Evolutionary conservation across 2,888 invertebrate genomes (phyloP), one percentile per base, ranked within the genome.

Genomic region (Tupiocoris notatus): DNA sequence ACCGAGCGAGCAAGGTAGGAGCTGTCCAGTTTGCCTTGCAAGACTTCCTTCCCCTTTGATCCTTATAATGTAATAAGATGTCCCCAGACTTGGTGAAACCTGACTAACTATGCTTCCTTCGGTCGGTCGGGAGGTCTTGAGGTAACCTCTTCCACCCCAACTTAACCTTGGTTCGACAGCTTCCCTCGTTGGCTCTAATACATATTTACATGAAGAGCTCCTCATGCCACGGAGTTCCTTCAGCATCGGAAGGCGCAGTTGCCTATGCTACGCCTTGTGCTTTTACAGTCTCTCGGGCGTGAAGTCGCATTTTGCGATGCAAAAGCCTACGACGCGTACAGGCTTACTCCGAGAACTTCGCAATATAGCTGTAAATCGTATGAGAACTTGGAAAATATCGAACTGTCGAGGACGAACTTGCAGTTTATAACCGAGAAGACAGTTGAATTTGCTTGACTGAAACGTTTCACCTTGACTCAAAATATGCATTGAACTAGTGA

Each of bases 51-150:
- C 68, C 24, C 68, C 78, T 78, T 78, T 78, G 78, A 78, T 78
- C 76, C 73, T 73, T 23, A 71, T 78, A 78, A 78, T 78, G 78
- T 76, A 78, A 78, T 78, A 78, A 78, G 78, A 76, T 67, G 67
- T 73, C 73, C 73, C 73, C 73, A 73, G 73, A 73, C 73, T 73
- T 73, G 39, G 73, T 39, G 61, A 21, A 70, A 25, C 70, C 39
- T 39, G 39, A 39, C 39, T 58, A 70, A 70, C 70, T 70, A 70
- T 24, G 70, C 58, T 59, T 57, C 20, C 9, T 12, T 7, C 20
- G 63, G 21, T 39, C 39, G 39, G 39, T 39, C 39, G 39, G 39
- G 12, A 7, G 39, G 39, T 12, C n/a, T n/a, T 39, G 39, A 39
- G 39, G 39, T 12, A 12, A 12, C 39, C 39, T 39, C 39, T 39